Evolutionary conservation across 2,797 vertebrate genomes (phyloP), one percentile per base, ranked within the genome.

Genomic region (Rhinichthys osculus): DNA sequence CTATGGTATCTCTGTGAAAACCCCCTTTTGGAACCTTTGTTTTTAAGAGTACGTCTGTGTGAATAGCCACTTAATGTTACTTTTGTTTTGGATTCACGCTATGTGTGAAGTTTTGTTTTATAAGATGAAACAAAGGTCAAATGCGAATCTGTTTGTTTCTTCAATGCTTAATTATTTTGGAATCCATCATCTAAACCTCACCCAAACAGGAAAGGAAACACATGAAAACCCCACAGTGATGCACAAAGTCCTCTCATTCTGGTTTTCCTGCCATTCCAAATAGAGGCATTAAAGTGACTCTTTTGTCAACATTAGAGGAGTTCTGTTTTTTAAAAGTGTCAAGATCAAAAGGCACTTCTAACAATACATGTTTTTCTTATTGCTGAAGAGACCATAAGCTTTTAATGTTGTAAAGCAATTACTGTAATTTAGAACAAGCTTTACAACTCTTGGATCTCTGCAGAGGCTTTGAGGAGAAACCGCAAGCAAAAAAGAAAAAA

Each of bases 281-380:
- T 92, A 92, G 92, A 94, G 90, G 89, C 92, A 92, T 93, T 93
- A 93, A 93, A 93, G 93, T 90, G 90, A 91, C 92, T 89, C 91
- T 90, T 93, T 93, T 95, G 92, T 93, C 92, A 92, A 91, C 92
- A 94, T 94, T 94, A 90, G 89, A 90, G 91, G 91, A 73, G 91
- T 92, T 92, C 93, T 93, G 93, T 91, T 95, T 95, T 92, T 95
- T 94, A 91, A 92, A 95, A 94, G 95, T 93, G 92, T 94, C 90
- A 89, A 95, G 92, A 96, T 96, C 95, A 96, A 97, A 95, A 92
- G 89, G 87, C 87, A 90, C 94, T 94, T 94, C 93, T 90, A 86
- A 92, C 91, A 92, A 92, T 86, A 10, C 93, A 94, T 90, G 88
- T 90, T 91, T 92, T 91, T 92, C 90, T 93, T 92, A 92, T 93